Percentiles rank a stretch among this genome's conserved stretches.
phyloP scores from a whole-genome alignment of 2,113 vertebrate genomes.

The Saccopteryx leptura region DNA sequence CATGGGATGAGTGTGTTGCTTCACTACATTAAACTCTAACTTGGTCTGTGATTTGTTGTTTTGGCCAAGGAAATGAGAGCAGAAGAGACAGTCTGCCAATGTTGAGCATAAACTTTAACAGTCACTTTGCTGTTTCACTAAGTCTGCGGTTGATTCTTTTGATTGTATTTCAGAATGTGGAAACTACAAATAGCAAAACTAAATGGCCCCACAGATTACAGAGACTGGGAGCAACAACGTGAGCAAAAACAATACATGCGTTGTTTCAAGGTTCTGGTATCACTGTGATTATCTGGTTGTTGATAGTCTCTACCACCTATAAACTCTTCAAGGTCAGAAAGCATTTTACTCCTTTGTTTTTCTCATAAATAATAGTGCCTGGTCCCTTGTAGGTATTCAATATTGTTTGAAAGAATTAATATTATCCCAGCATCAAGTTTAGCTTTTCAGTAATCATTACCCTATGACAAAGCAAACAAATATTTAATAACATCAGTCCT shows the following conservation, averaged over 20 bases:
- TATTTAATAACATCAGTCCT: background rate
- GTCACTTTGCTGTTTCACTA: background rate
- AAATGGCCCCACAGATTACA: background rate
- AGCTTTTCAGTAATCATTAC: background rate
- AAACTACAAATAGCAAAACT: background rate
- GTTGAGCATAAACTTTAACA: background rate
- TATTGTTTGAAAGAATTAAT: background rate
- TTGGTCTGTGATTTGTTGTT: background rate
- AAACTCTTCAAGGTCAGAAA: background rate
- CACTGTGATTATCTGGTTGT: background rate
- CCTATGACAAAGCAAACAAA: background rate
- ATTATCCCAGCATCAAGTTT: background rate
- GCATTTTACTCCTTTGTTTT: background rate
- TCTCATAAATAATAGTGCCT: background rate
- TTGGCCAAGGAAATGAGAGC: background rate
- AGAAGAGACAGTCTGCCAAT: background rate
- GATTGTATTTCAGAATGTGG: background rate
- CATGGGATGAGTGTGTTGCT: background rate
- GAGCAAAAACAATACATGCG: background rate
- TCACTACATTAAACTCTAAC: background rate
- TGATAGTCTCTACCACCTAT: background rate
- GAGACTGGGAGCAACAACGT: background rate
- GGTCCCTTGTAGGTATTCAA: background rate
- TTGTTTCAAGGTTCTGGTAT: background rate
- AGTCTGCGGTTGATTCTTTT: background rate